Evolutionary conservation across 2,113 vertebrate species (phyloP).

Genomic region (Xenopus laevis): DNA sequence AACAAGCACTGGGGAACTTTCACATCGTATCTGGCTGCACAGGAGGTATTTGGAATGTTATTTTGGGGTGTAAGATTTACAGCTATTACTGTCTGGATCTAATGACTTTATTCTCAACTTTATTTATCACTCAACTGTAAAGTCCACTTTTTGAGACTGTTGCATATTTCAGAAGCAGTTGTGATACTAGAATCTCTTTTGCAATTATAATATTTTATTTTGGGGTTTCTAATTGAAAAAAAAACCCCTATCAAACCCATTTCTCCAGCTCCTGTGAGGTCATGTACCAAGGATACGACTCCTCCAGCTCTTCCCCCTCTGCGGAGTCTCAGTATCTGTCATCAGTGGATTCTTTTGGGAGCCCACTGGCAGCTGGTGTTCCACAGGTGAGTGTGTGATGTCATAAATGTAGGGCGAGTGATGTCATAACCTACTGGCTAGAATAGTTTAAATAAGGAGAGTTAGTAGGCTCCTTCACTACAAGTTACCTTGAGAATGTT

Average conservation of each 20-base stretch:
- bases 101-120: not conserved
- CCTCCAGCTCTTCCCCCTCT: conserved; percentile 87
- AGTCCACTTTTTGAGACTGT: no score
- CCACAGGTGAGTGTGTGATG: conserved; percentile 73
- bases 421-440: conserved; percentile 1
- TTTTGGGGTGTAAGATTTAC: not conserved
- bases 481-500: no score
- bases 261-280: conserved; percentile 62
- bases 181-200: no score
- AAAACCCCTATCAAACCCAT: conserved; percentile 52
- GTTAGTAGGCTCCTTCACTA: no score
- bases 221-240: not conserved
- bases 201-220: not conserved
- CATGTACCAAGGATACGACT: conserved; percentile 94
- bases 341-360: conserved; percentile 94
- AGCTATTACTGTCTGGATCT: not conserved
- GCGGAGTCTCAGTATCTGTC: conserved; percentile 91
- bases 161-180: no score
- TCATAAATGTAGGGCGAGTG: no score
- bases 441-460: not conserved
- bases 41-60: not conserved
- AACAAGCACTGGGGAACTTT: no score
- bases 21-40: not conserved
- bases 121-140: no score
- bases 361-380: conserved; percentile 79